Evolutionary conservation across 2,797 vertebrate genomes (phyloP).

Genomic region (Chlorospingus flavigularis): DNA sequence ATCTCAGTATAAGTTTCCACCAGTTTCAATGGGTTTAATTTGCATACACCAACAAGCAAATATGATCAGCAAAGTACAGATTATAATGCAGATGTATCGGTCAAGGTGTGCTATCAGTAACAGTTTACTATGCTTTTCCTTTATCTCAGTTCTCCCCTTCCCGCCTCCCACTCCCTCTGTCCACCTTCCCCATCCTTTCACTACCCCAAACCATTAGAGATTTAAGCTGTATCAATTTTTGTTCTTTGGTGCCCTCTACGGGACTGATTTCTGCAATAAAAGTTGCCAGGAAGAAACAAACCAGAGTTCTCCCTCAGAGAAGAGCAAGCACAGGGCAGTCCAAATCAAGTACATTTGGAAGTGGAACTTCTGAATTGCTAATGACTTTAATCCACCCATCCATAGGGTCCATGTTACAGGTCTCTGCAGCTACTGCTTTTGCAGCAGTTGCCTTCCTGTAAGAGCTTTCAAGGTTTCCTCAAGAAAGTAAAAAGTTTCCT

Average conservation of each 20-base stretch:
- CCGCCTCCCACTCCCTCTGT: rapidly evolving
- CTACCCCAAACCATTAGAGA: neutral
- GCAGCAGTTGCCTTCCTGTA: neutral
- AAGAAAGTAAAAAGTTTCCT: neutral
- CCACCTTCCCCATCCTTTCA: neutral
- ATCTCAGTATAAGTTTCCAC: neutral
- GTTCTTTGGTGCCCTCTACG: slow-evolving; percentile 72
- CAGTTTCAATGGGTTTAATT: neutral
- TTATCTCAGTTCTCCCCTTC: neutral
- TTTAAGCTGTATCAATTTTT: neutral
- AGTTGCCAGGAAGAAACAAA: neutral
- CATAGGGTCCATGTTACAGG: rapidly evolving
- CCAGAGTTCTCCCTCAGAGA: neutral
- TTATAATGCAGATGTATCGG: neutral
- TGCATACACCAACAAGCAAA: neutral
- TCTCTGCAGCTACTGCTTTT: neutral
- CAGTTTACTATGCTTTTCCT: neutral
- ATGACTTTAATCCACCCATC: neutral
- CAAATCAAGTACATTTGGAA: neutral
- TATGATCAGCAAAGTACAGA: neutral
- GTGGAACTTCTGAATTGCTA: neutral
- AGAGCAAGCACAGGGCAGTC: neutral
- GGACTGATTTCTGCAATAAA: slow-evolving; percentile 36
- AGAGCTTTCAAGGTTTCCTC: neutral
- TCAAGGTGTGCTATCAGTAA: neutral